Conservation (phyloP, 2,888 invertebrate genomes). For the Poecilus cupreus region DNA sequence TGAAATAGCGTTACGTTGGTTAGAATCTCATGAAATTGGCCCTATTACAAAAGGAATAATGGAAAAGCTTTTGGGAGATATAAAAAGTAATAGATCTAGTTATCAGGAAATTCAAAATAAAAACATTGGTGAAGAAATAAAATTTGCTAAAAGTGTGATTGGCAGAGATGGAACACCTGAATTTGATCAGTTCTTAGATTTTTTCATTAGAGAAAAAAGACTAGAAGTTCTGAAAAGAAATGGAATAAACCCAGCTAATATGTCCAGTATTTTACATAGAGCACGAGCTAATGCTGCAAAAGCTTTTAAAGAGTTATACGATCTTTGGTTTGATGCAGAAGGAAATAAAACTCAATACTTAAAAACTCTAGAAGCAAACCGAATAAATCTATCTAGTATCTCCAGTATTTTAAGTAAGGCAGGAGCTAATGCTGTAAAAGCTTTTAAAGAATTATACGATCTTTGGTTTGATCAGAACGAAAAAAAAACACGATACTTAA, state of each 20-base stretch:
- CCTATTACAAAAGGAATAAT: too few species aligned
- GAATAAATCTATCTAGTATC: slow-evolving; percentile 25
- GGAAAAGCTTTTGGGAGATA: too few species aligned
- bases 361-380: slow-evolving; percentile 56
- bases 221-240: slow-evolving; percentile 25
- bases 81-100: too few species aligned
- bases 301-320: slow-evolving; percentile 63
- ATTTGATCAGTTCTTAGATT: slow-evolving; percentile 63
- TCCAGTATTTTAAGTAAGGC: slow-evolving; percentile 11
- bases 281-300: slow-evolving; percentile 58
- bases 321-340: too few species aligned
- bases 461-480: slow-evolving; percentile 30
- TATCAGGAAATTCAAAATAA: too few species aligned
- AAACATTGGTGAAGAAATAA: slow-evolving; percentile 64
- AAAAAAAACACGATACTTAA: slow-evolving; percentile 38
- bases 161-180: slow-evolving; percentile 66
- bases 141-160: slow-evolving; percentile 66
- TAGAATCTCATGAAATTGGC: too few species aligned
- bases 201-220: slow-evolving; percentile 53
- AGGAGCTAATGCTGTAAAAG: slow-evolving; percentile 55
- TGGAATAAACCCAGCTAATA: slow-evolving; percentile 29
- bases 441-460: slow-evolving; percentile 61
- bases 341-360: too few species aligned
- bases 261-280: slow-evolving; percentile 31
- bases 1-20: too few species aligned